Base-by-base conservation (phyloP, 2,113 vertebrate species). In the Marmota monax region DNA sequence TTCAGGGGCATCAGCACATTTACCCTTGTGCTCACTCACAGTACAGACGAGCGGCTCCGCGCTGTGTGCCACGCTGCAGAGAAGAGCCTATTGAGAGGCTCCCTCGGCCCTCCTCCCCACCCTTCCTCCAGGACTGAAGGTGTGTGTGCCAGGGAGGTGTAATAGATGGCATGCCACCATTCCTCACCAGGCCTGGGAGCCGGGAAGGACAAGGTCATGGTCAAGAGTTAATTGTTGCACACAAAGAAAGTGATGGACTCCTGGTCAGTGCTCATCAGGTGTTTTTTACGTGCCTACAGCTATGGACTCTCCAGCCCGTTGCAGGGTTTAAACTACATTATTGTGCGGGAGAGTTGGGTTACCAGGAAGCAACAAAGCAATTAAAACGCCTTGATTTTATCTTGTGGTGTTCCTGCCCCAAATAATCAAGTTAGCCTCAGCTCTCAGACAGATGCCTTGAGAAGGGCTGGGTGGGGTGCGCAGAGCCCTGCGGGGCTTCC, bases 301-400 rank as follows among this genome's bases (percentile, higher is more conserved):
- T 76, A 10, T 9, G 13, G 17, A 4, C 39, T 11, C 3, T 45
- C 17, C 29, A 23, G 82, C 84, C 42, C 58, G 25, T 77, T 4
- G 4, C 25, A 32, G 77, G 70, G 22, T 23, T 69, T 32, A 70
- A 14, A 83, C 53, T 69, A 42, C 22, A 17, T 69, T 77, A 4
- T 25, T 22, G 27, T 12, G 12, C 2, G 42, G 69, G 90, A 73
- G 85, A 69, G 56, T n/a, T 27, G 37, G 29, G 84, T 67, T 34
- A 48, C 88, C 74, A 84, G 96, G 95, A 94, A 88, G 69, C 65
- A 80, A 53, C 72, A 74, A 82, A 29, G 93, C 70, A 53, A n/a
- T 90, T 53, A 32, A 85, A 39, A 69, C 7, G 70, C 96, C 70
- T 90, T 84, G 91, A 94, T 90, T 79, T 84, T 76, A 76, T 88